These are phyloP conservation scores for Sericinus montela DNA, from an alignment of 2,888 invertebrate genomes.

Conservation along the genomic window DNA sequence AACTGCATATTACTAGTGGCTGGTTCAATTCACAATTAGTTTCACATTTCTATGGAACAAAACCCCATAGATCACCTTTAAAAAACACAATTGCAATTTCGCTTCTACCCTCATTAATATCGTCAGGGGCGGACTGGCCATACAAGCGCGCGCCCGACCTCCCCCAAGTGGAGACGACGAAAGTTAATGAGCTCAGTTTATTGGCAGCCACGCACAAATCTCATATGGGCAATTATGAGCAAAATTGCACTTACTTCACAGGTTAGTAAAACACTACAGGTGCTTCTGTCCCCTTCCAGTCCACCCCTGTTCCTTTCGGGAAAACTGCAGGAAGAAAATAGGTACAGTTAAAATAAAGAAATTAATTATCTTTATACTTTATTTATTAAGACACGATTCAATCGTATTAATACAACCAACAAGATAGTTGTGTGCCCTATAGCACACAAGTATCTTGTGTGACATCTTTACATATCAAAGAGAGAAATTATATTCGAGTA, in stretches of 20 bases:
- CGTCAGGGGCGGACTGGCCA: slow-evolving; percentile 81
- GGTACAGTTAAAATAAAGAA: slow-evolving; percentile 55
- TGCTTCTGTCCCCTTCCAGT: slow-evolving; percentile 70
- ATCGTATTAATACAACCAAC: no score
- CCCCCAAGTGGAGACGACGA: slow-evolving; percentile 78
- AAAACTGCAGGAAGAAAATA: slow-evolving; percentile 75
- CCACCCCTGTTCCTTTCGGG: slow-evolving; percentile 77
- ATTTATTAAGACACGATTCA: no score
- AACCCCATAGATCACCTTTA: slow-evolving; percentile 65
- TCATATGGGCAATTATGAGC: slow-evolving; percentile 79
- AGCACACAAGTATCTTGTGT: no score
- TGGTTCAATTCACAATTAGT: slow-evolving; percentile 65
- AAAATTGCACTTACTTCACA: slow-evolving; percentile 80
- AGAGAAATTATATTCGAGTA: no score
- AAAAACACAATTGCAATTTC: slow-evolving; percentile 73
- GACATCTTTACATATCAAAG: no score
- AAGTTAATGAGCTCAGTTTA: slow-evolving; percentile 80
- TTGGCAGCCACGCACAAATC: slow-evolving; percentile 80
- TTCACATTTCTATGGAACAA: slow-evolving; percentile 64
- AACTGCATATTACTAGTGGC: slow-evolving; percentile 35
- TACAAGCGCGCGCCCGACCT: slow-evolving; percentile 78
- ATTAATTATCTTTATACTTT: slow-evolving; percentile 42
- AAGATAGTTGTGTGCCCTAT: no score
- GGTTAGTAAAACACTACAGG: slow-evolving; percentile 72
- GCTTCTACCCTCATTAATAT: slow-evolving; percentile 80